phyloP scores from a whole-genome alignment of 1,140 invertebrate genomes.

The Homarus americanus region DNA sequence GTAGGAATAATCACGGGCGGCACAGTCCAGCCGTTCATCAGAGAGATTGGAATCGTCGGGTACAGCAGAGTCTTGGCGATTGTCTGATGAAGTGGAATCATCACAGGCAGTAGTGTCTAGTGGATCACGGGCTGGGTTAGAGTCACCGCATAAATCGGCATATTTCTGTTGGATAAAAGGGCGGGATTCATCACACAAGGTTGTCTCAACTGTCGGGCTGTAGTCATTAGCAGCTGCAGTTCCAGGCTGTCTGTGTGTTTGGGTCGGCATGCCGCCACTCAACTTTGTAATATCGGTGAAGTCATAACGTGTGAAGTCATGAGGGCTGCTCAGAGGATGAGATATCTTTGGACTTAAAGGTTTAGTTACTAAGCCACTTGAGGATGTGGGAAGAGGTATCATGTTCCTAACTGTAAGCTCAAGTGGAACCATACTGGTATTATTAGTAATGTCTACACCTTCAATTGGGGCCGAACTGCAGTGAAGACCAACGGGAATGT shows the following conservation, averaged over 20 bases:
- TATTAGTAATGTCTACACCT: background rate
- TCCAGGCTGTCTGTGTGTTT: background rate
- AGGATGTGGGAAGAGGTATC: background rate
- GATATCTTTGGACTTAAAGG: background rate
- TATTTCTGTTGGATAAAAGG: background rate
- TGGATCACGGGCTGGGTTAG: background rate
- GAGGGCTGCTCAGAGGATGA: background rate
- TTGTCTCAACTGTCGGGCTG: background rate
- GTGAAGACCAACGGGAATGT: background rate
- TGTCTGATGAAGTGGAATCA: conserved; percentile 8
- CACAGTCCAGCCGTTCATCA: background rate
- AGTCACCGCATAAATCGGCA: background rate
- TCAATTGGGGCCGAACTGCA: background rate
- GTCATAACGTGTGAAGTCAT: conserved; percentile 3
- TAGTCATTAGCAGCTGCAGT: background rate
- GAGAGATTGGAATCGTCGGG: conserved; percentile 25
- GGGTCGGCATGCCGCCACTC: background rate
- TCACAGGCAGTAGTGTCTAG: background rate
- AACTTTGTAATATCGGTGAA: background rate
- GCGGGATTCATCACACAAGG: background rate
- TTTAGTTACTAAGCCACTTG: background rate
- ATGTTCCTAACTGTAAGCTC: background rate
- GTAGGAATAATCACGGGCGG: background rate
- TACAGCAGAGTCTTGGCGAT: conserved; percentile 13
- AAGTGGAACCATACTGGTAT: background rate